Conservation (phyloP, 2,888 invertebrate species). For the Apotomis turbidana region DNA sequence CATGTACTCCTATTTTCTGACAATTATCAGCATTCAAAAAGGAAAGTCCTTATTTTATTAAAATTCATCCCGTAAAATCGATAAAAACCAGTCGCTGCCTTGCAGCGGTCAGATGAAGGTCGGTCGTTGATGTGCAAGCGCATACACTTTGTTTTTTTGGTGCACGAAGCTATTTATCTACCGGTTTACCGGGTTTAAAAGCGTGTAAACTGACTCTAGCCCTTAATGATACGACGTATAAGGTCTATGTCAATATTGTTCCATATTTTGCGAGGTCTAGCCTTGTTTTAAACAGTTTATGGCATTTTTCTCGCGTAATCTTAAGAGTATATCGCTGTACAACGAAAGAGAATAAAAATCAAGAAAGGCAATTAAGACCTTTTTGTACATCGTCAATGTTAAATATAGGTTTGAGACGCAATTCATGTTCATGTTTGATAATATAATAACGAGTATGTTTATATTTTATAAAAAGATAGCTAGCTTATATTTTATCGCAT, state of each 20-base stretch:
- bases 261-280: conserved; percentile 5
- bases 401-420: conserved; percentile 9
- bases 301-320: conserved; percentile 35
- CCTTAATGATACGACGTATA: background rate
- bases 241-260: conserved; percentile 13
- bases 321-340: conserved; percentile 30
- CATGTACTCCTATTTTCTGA: conserved; percentile 5
- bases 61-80: conserved; percentile 34
- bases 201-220: conserved; percentile 10
- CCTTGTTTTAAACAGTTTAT: conserved; percentile 29
- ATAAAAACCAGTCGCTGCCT: conserved; percentile 40
- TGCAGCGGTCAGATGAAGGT: conserved; percentile 47
- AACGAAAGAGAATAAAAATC: conserved; percentile 23
- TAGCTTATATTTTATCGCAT: background rate
- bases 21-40: conserved; percentile 2
- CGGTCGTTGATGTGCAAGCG: conserved; percentile 48
- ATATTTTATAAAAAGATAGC: background rate
- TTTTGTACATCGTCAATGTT: conserved; percentile 20
- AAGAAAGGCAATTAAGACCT: conserved; percentile 22
- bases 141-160: conserved; percentile 43
- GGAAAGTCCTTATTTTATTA: conserved; percentile 28
- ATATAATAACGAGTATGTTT: background rate
- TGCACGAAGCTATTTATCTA: conserved; percentile 43
- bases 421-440: conserved; percentile 12
- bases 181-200: conserved; percentile 36